Evolutionary conservation across 1,140 invertebrate species (phyloP).

Genomic region (Gryllus bimaculatus): DNA sequence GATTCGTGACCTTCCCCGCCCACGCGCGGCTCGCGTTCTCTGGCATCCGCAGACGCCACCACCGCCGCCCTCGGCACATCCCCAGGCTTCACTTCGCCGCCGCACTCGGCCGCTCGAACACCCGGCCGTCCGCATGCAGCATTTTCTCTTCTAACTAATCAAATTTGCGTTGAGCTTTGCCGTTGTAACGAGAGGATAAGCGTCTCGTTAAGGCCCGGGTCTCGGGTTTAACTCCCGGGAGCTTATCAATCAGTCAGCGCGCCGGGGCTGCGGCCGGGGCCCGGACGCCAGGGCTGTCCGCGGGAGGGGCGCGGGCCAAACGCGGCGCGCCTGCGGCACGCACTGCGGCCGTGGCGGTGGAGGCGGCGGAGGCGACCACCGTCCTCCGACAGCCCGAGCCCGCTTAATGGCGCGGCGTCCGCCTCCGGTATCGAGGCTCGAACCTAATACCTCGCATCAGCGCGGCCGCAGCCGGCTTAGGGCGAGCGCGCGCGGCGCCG

Average conservation of each 20-base stretch:
- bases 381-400: background rate
- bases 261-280: background rate
- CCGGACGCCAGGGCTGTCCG: background rate
- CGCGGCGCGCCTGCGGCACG: no score
- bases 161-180: background rate
- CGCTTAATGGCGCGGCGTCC: background rate
- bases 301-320: background rate
- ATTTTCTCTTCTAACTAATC: background rate
- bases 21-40: no score
- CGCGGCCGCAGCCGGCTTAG: background rate
- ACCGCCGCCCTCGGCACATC: no score
- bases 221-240: slow-evolving; percentile 2
- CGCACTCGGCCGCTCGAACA: background rate
- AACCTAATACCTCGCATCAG: slow-evolving; percentile 3
- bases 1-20: no score
- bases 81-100: no score
- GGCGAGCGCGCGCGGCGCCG: background rate
- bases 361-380: no score
- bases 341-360: no score
- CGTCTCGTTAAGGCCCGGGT: slow-evolving; percentile 2
- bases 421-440: background rate
- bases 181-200: slow-evolving; percentile 3
- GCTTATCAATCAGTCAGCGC: slow-evolving; percentile 3
- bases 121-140: background rate
- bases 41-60: no score